Evolutionary conservation across 1,140 invertebrate species (phyloP).

Genomic region (Leptopilina clavipes): DNA sequence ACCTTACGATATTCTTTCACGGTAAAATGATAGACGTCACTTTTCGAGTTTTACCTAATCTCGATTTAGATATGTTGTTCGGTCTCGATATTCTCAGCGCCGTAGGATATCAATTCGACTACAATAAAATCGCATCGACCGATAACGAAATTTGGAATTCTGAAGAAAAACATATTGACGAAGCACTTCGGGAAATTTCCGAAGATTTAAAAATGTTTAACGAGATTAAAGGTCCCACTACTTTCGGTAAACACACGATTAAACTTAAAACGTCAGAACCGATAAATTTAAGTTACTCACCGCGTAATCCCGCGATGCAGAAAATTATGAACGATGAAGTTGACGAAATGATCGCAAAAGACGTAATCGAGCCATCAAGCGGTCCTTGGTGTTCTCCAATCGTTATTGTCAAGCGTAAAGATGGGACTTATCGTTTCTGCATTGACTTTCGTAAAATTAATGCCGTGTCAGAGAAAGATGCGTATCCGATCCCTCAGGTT

Average conservation of each 20-base stretch:
- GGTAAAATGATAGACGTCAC: no score
- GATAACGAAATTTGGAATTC: no score
- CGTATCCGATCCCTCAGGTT: slow-evolving; percentile 40
- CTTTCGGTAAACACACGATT: background rate
- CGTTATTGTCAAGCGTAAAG: slow-evolving; percentile 75
- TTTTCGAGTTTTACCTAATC: no score
- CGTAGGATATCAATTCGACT: no score
- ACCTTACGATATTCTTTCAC: no score
- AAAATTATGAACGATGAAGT: slow-evolving; percentile 39
- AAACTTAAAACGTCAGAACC: slow-evolving; percentile 28
- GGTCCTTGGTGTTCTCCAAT: slow-evolving; percentile 73
- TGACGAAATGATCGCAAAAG: slow-evolving; percentile 46
- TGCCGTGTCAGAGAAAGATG: background rate
- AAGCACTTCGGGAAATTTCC: no score
- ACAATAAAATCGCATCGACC: no score
- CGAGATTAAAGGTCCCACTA: background rate
- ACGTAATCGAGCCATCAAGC: slow-evolving; percentile 64
- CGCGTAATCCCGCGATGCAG: slow-evolving; percentile 46
- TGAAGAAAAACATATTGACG: no score
- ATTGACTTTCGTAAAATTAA: slow-evolving; percentile 49
- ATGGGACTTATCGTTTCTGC: slow-evolving; percentile 55
- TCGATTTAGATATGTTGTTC: no score
- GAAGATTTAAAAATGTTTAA: no score
- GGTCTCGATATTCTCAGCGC: no score
- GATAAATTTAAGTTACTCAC: slow-evolving; percentile 40